Conservation (phyloP, 92 coral and sea anemone species). For the Nematostella vectensis region DNA sequence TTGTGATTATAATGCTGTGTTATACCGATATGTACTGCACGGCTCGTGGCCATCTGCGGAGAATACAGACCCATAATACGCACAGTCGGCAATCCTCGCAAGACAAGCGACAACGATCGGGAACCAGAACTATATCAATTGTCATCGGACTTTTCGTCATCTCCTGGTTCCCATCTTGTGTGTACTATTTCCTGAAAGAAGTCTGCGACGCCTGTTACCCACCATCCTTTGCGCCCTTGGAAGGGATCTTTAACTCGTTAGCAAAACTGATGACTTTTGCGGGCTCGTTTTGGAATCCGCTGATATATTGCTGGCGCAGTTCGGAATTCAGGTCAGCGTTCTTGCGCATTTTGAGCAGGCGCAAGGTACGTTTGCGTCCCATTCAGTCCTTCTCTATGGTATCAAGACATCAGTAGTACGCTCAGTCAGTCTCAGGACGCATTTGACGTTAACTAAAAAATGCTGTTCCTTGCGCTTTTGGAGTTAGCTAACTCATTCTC, state of each 20-base stretch:
- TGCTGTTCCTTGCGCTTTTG: too few relatives aligned
- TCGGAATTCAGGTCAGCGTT: slow-evolving; percentile 34
- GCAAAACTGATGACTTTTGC: slow-evolving; percentile 34
- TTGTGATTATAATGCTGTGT: slow-evolving; percentile 73
- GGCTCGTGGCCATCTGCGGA: slow-evolving; percentile 53
- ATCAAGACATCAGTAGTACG: background rate
- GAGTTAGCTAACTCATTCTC: too few relatives aligned
- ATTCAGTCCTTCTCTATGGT: background rate
- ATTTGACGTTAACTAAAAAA: too few relatives aligned
- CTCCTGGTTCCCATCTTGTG: slow-evolving; percentile 91
- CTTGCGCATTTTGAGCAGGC: slow-evolving; percentile 17
- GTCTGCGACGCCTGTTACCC: slow-evolving; percentile 74
- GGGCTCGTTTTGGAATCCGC: slow-evolving; percentile 45
- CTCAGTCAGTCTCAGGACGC: too few relatives aligned
- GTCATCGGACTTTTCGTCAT: slow-evolving; percentile 82
- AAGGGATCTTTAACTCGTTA: slow-evolving; percentile 61
- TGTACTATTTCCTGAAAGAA: slow-evolving; percentile 71
- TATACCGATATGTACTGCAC: slow-evolving; percentile 64
- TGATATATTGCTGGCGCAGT: slow-evolving; percentile 49
- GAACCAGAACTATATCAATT: slow-evolving; percentile 70
- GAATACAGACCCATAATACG: slow-evolving; percentile 27
- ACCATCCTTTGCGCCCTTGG: slow-evolving; percentile 29
- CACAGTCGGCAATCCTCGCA: background rate
- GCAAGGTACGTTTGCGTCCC: background rate
- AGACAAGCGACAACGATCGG: slow-evolving; percentile 43